Conservation (phyloP, 1,140 invertebrate species). For the Atta texana region DNA sequence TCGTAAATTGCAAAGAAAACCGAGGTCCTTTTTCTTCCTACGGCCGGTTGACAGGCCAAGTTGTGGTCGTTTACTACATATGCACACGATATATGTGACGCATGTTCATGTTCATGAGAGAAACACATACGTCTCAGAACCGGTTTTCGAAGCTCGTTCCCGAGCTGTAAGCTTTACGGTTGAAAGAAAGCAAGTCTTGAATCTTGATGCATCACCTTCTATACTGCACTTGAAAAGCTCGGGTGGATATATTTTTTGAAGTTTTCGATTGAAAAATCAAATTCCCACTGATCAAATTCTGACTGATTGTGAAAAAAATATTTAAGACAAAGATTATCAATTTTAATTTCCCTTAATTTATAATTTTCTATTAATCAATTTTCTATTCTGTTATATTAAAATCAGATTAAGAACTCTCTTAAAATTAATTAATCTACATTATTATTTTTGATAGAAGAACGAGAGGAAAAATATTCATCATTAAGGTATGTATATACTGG, state of each 20-base stretch:
- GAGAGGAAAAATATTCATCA: neutral
- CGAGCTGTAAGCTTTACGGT: conserved; percentile 28
- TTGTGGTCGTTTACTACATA: neutral
- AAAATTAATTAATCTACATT: neutral
- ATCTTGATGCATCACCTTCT: conserved; percentile 21
- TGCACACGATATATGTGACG: neutral
- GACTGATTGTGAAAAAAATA: neutral
- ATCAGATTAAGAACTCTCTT: neutral
- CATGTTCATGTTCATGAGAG: neutral
- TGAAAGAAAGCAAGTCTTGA: conserved; percentile 27
- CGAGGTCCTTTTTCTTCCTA: conserved; percentile 11
- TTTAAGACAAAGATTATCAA: neutral
- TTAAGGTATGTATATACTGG: neutral
- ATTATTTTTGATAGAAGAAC: neutral
- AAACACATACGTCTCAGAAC: conserved; percentile 56
- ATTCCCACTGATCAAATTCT: too few species aligned
- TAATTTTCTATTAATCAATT: neutral
- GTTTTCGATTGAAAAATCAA: neutral
- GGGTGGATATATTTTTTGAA: conserved; percentile 1
- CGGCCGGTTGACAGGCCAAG: conserved; percentile 31
- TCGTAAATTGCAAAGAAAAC: conserved; percentile 40
- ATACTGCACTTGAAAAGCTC: conserved; percentile 3
- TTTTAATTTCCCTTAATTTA: too few species aligned
- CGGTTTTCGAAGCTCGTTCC: conserved; percentile 66
- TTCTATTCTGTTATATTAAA: neutral